Evolutionary conservation across 1,140 invertebrate species (phyloP).

Genomic region (Ylistrum balloti): DNA sequence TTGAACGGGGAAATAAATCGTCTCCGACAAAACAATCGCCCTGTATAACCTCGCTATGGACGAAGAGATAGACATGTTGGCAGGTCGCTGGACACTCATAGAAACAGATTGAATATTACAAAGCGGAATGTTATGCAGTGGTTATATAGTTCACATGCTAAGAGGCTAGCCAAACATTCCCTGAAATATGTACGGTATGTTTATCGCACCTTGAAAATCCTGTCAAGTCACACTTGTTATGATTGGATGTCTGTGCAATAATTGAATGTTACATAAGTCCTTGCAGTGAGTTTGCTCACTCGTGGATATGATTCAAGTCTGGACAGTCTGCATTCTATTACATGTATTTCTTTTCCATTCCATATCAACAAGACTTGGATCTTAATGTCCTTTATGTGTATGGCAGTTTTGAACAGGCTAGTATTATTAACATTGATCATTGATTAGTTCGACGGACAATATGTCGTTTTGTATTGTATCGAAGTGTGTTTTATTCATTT

Average conservation of each 20-base stretch:
- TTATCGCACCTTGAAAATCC: constrained; percentile 3
- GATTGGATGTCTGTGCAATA: background rate
- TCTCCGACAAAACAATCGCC: background rate
- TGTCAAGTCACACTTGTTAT: background rate
- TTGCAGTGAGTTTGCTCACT: background rate
- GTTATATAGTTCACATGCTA: constrained; percentile 10
- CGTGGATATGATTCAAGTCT: background rate
- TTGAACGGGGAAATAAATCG: background rate
- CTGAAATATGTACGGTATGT: background rate
- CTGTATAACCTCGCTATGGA: background rate
- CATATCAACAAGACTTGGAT: too few relatives aligned
- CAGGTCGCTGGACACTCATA: background rate
- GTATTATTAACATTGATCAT: too few relatives aligned
- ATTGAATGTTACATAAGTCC: background rate
- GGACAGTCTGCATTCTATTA: background rate
- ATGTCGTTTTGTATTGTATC: too few relatives aligned
- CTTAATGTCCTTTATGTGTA: too few relatives aligned
- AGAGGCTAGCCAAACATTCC: constrained; percentile 16
- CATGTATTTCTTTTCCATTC: too few relatives aligned
- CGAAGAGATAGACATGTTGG: background rate
- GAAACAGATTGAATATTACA: background rate
- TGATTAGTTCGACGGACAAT: too few relatives aligned
- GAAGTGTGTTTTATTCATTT: too few relatives aligned
- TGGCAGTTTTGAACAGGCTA: too few relatives aligned
- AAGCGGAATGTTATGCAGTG: background rate